Evolutionary conservation across 2,113 vertebrate species (phyloP), one percentile per base, ranked within the genome.

Genomic region (Notothenia coriiceps): DNA sequence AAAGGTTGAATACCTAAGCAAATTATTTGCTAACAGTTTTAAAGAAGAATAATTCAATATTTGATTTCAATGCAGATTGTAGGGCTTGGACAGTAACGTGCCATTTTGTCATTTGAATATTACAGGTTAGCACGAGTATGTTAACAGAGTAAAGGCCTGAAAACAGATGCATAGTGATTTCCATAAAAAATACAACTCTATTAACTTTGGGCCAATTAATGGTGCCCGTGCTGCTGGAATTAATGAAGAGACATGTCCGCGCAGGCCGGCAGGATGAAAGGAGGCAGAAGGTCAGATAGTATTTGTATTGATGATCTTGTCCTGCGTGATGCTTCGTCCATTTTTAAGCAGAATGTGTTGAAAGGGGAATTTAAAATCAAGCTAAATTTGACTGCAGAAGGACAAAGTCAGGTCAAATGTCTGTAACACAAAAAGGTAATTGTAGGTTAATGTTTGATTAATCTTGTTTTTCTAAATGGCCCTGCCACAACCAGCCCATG

Each of bases 121-220:
- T 44, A 66, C 54, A 74, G 10, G 4, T 66, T 49, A 56, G 29
- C 68, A 54, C n/a, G 40, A 3, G 15, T 57, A 69, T 57, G 44
- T 62, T 75, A 60, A 76, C 2, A 0, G 20, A 20, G 46, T 44
- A 17, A 67, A 87, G 52, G 66, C 11, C 50, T 77, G 50, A 70
- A 67, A 65, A 52, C 15, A 17, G 71, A 62, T 47, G 5, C 70
- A 17, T 29, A 55, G 74, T 68, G 62, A 77, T 91, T 87, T 88
- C 61, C 79, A 83, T 84, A 80, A 62, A 63, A 74, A 71, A 77
- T 77, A 87, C 77, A 84, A 65, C 72, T 87, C 51, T 74, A 85
- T 87, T 86, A 89, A 80, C 70, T 73, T n/a, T 52, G 18, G 49
- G 64, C 78, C 78, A 87, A 83, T 86, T 86, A 88, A 76, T 74